Percentiles rank a stretch among this genome's conserved stretches.
phyloP scores from a whole-genome alignment of 2,888 invertebrate species.

The Suillia variegata region DNA sequence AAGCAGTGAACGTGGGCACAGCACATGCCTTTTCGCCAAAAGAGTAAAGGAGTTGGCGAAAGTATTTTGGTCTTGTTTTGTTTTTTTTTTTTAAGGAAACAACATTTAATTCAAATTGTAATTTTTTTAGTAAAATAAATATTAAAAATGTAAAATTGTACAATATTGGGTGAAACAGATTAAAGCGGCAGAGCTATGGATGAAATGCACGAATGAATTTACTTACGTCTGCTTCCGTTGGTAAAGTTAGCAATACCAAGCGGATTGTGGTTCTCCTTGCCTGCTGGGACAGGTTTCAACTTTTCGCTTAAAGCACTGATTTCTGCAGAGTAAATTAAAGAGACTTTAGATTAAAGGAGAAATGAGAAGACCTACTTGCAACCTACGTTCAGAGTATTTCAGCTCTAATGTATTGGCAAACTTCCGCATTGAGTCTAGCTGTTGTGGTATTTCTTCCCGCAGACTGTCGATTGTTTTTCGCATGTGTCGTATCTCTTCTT shows the following conservation, averaged over 20 bases:
- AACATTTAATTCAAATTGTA: slow-evolving; percentile 17
- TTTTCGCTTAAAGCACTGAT: slow-evolving; percentile 36
- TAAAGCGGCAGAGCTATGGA: too few relatives aligned
- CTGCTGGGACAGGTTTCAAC: slow-evolving; percentile 24
- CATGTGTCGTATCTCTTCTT: slow-evolving; percentile 42
- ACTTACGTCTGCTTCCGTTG: background rate
- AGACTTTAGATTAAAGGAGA: background rate
- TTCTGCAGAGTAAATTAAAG: slow-evolving; percentile 42
- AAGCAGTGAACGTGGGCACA: slow-evolving; percentile 68
- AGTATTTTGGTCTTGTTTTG: too few relatives aligned
- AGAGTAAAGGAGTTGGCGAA: slow-evolving; percentile 21
- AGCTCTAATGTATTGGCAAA: slow-evolving; percentile 50
- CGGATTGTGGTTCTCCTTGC: slow-evolving; percentile 25
- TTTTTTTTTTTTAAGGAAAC: slow-evolving; percentile 18
- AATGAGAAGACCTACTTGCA: too few relatives aligned
- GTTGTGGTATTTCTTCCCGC: slow-evolving; percentile 49
- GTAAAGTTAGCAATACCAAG: background rate
- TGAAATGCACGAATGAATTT: too few relatives aligned
- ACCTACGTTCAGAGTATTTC: slow-evolving; percentile 56
- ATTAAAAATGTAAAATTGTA: slow-evolving; percentile 5
- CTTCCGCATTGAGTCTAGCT: slow-evolving; percentile 51
- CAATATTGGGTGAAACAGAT: background rate
- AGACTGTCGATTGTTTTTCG: slow-evolving; percentile 43
- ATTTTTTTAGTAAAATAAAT: slow-evolving; percentile 27
- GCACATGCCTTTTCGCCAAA: slow-evolving; percentile 46